Evolutionary conservation across 2,888 invertebrate genomes (phyloP), one percentile per base, ranked within the genome.

Genomic region (Mongoloraphidia duomilia): DNA sequence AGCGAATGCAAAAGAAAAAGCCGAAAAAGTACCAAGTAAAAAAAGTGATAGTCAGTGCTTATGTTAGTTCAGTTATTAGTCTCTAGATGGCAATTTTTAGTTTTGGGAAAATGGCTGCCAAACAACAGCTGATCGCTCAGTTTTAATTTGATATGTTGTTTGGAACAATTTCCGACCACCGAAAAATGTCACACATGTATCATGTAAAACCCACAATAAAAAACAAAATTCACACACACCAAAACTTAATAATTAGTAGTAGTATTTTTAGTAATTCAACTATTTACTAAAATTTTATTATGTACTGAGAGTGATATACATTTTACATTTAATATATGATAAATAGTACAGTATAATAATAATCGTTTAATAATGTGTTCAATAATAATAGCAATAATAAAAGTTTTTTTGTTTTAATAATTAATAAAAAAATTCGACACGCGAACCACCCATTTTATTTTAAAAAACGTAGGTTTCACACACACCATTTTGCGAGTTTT

Each of bases 321-420:
- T 67, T 48, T 64, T 66, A 67, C 65, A 66, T 67, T 66, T 65
- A 26, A 65, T 50, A 38, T 64, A 65, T 63, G 65, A 67, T 67
- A 66, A 67, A 66, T 67, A 52, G 52, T 52, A 67, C 66, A 65
- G 65, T 64, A 66, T 66, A 67, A 65, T 65, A 65, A 64, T 52
- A 54, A 53, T 56, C 54, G 53, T 53, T 54, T 47, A 53, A 50
- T 54, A 49, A 55, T 53, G 54, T 55, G 54, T 54, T 53, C 57
- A 60, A 62, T 64, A 63, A 63, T 63, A 66, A 65, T 65, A 46
- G 26, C 36, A 66, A 60, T 62, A 62, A 63, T 61, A 61, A 65
- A 65, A 65, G 64, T 61, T 59, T 51, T 54, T 54, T 58, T 60
- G 57, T 63, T 65, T 61, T 65, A 67, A 67, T 65, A 66, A 66